A percentile compares a stretch with the other conserved stretches of the same genome.
Conservation (phyloP, 2,888 invertebrate species). For the Sicus ferrugineus region DNA sequence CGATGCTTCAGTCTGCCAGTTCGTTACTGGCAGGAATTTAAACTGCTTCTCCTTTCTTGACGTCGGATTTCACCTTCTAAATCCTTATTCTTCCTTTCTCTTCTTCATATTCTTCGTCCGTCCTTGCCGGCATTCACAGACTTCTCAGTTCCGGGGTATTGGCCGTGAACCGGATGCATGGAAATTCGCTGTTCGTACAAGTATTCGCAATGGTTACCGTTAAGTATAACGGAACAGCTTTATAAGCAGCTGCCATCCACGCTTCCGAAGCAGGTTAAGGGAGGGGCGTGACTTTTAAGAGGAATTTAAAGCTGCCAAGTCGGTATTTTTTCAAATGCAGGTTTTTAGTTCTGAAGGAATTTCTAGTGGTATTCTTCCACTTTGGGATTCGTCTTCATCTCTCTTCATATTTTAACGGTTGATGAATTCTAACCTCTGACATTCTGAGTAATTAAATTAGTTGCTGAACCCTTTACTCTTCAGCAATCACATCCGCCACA, state of each 20-base stretch:
- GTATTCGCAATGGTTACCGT: conserved; percentile 20
- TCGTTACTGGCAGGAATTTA: neutral
- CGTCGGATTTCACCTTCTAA: neutral
- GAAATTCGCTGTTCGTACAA: conserved; percentile 38
- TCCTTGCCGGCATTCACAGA: conserved; percentile 36
- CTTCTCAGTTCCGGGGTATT: conserved; percentile 47
- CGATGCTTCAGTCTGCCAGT: neutral
- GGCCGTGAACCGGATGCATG: conserved; percentile 44
- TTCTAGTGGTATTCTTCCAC: no score
- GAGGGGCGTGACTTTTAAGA: no score
- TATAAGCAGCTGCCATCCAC: conserved; percentile 14
- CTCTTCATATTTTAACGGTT: neutral
- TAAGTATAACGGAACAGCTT: conserved; percentile 20
- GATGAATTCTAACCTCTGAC: neutral
- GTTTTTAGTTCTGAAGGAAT: no score
- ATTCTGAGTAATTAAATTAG: neutral
- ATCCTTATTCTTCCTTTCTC: neutral
- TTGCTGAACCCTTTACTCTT: neutral
- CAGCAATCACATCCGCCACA: conserved; percentile 22
- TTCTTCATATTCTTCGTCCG: conserved; percentile 4
- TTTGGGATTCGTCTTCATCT: neutral
- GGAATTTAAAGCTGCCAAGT: no score
- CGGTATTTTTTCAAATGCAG: no score
- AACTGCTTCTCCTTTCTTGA: neutral
- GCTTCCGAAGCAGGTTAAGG: no score